phyloP scores from a whole-genome alignment of 2,888 invertebrate genomes.

The Anodontia alba region DNA sequence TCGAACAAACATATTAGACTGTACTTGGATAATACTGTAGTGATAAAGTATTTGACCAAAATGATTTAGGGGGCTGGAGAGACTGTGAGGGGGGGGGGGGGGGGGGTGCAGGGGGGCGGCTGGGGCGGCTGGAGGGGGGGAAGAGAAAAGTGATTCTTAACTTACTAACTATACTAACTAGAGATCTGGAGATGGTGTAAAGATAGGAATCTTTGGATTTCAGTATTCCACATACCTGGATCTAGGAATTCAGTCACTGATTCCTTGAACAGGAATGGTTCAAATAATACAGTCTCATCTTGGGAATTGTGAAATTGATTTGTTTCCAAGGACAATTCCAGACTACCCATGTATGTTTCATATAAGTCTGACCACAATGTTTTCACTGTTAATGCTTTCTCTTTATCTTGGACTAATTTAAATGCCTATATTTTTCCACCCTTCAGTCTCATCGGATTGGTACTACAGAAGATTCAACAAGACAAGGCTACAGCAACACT shows the following conservation, averaged over 20 bases:
- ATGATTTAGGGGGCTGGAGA: too few relatives aligned
- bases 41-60: background rate
- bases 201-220: background rate
- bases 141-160: too few relatives aligned
- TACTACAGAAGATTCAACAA: background rate
- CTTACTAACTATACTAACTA: too few relatives aligned
- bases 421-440: background rate
- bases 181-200: constrained; percentile 17
- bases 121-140: background rate
- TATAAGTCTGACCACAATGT: background rate
- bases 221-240: too few relatives aligned
- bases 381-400: background rate
- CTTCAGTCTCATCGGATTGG: background rate
- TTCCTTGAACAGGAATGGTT: background rate
- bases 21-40: background rate
- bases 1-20: background rate
- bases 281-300: background rate
- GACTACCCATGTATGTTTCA: background rate
- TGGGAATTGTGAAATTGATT: background rate
- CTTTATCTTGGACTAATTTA: background rate
- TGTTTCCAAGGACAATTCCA: background rate
- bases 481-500: background rate
- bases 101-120: too few relatives aligned
- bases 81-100: too few relatives aligned
- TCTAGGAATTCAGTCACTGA: background rate